Base-by-base conservation (phyloP, 2,888 invertebrate genomes). In the Conistra vaccinii region DNA sequence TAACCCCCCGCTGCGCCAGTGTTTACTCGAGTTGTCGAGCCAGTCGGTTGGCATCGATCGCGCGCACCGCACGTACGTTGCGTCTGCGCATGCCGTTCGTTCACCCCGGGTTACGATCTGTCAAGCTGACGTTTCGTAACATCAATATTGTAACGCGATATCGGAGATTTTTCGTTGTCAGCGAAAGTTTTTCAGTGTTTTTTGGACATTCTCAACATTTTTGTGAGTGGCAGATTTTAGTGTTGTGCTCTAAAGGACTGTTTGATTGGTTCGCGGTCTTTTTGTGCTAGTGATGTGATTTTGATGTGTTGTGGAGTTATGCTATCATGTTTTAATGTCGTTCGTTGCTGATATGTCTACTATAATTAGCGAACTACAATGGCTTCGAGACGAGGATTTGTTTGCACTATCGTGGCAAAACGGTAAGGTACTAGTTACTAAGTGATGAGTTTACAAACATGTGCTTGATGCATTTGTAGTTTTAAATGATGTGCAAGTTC, bases 341-440 rank as follows among this genome's bases (percentile, higher is more conserved):
- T 91, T 92, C 89, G 91, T 93, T 90, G 93, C 94, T 95, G 95
- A 96, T 93, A 96, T 96, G 96, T 96, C 96, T 73, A 85, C 91
- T 93, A 93, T 96, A 90, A 94, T 96, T 92, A 95, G 95, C 90
- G 96, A 95, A 89, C 92, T 96, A 88, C 92, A 95, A 95, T 96
- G 96, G 96, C 92, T 96, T 91, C 94, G 94, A 91, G 95, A 95
- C 91, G 96, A 96, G 89, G 96, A 96, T 92, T 91, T 95, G 87
- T 95, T 96, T 88, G 96, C 96, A 87, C 93, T 96, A 92, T 93
- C 96, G 86, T 93, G 95, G 93, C 96, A 96, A 95, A 96, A 96
- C 94, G 96, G 96, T 96, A 93, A 81, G 83, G 63, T 76, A 65
- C 77, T 58, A 9, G 23, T 65, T 57, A n/a, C 58, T 72, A 29